Evolutionary conservation across 1,140 invertebrate species (phyloP).

Genomic region (Thrips palmi): DNA sequence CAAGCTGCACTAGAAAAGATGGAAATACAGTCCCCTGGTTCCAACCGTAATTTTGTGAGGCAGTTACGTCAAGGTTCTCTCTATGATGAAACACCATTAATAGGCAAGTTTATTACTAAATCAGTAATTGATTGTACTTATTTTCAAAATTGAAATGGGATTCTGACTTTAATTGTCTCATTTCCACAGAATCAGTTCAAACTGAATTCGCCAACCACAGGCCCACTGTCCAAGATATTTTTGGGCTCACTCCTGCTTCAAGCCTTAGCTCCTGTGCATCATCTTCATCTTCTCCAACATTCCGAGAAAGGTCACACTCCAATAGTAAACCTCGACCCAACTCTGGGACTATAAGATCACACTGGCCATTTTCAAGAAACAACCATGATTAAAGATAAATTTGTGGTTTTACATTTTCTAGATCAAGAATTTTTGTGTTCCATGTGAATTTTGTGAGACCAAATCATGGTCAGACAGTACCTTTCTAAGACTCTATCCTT

Average conservation of each 20-base stretch:
- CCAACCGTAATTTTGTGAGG: constrained; percentile 27
- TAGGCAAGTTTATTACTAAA: constrained; percentile 22
- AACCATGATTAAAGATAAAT: constrained; percentile 22
- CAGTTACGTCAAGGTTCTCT: constrained; percentile 32
- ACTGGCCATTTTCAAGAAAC: constrained; percentile 26
- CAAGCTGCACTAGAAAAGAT: constrained; percentile 38
- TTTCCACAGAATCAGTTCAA: constrained; percentile 22
- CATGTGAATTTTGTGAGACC: no score
- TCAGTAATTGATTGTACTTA: constrained; percentile 4
- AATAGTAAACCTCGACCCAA: constrained; percentile 20
- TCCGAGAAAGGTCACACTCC: constrained; percentile 25
- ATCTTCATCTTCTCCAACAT: constrained; percentile 25
- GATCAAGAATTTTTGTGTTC: no score
- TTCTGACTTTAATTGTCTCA: constrained; percentile 2
- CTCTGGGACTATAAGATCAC: constrained; percentile 21
- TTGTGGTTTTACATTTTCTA: no score
- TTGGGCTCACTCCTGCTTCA: constrained; percentile 27
- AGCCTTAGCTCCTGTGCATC: constrained; percentile 27
- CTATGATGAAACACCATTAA: constrained; percentile 38
- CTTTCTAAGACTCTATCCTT: no score
- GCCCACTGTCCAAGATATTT: constrained; percentile 28
- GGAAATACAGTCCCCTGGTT: constrained; percentile 33
- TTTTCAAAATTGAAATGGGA: constrained; percentile 8
- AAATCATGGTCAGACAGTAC: no score
- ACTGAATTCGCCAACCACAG: constrained; percentile 21